phyloP scores from a whole-genome alignment of 2,113 vertebrate genomes.

The Xenopus borealis region DNA sequence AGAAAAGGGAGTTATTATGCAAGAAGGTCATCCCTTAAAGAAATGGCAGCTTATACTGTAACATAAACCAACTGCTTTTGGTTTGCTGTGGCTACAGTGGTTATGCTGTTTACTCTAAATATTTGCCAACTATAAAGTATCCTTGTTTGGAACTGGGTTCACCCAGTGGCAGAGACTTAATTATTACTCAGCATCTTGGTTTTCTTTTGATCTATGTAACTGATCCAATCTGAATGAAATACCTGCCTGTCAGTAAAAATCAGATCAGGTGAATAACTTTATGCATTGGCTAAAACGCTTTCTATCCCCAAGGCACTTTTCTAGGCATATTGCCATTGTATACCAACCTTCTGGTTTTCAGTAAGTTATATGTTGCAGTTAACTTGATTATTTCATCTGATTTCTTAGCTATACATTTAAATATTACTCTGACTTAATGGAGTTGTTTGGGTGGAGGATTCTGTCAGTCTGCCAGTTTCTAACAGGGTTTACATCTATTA shows the following conservation, averaged over 20 bases:
- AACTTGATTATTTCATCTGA: constrained; percentile 41
- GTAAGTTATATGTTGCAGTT: constrained; percentile 37
- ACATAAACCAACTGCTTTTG: no score
- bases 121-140: no score
- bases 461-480: constrained; percentile 33
- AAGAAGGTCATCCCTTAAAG: no score
- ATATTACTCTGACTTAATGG: constrained; percentile 39
- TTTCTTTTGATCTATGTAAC: constrained; percentile 25
- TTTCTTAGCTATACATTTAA: constrained; percentile 33
- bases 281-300: neutral
- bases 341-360: constrained; percentile 33
- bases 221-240: neutral
- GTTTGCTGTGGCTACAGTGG: no score
- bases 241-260: constrained; percentile 4
- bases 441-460: constrained; percentile 41
- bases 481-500: constrained; percentile 40
- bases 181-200: neutral
- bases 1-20: no score
- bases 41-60: no score
- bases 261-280: constrained; percentile 1
- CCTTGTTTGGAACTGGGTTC: neutral
- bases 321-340: constrained; percentile 13
- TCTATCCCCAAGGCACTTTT: neutral
- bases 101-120: no score
- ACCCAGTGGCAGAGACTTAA: neutral